Conservation (phyloP, 2,113 vertebrate species). For the Delphinus delphis region DNA sequence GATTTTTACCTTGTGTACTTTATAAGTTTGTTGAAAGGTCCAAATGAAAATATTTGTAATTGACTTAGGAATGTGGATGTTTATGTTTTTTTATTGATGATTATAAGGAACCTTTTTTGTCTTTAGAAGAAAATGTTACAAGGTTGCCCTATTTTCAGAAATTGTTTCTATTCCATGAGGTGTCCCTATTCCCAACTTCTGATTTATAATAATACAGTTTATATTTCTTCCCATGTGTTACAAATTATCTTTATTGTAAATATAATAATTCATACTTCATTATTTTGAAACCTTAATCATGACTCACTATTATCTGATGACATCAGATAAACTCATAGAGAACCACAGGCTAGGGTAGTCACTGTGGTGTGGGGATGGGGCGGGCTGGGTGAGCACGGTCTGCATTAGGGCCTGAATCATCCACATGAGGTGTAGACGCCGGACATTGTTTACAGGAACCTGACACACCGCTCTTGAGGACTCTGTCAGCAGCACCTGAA, state of each 20-base stretch:
- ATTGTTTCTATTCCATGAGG: background rate
- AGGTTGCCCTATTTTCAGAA: background rate
- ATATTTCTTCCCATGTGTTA: background rate
- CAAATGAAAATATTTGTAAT: slow-evolving; percentile 9
- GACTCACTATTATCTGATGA: background rate
- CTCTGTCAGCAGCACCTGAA: background rate
- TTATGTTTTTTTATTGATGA: background rate
- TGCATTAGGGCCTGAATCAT: background rate
- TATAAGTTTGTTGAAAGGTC: background rate
- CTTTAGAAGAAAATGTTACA: slow-evolving; percentile 4
- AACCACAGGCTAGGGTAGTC: background rate
- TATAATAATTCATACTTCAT: background rate
- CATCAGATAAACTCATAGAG: background rate
- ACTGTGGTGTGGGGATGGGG: background rate
- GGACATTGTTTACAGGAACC: background rate
- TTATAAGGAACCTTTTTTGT: background rate
- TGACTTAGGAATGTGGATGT: background rate
- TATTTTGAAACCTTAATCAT: slow-evolving; percentile 21
- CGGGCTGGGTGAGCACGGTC: background rate
- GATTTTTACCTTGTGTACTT: background rate
- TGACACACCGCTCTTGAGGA: background rate
- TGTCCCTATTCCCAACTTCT: background rate
- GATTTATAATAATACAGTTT: background rate
- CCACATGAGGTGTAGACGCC: accelerated
- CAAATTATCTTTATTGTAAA: background rate